Base-by-base conservation (phyloP, 2,888 invertebrate genomes). In the Timema cristinae region DNA sequence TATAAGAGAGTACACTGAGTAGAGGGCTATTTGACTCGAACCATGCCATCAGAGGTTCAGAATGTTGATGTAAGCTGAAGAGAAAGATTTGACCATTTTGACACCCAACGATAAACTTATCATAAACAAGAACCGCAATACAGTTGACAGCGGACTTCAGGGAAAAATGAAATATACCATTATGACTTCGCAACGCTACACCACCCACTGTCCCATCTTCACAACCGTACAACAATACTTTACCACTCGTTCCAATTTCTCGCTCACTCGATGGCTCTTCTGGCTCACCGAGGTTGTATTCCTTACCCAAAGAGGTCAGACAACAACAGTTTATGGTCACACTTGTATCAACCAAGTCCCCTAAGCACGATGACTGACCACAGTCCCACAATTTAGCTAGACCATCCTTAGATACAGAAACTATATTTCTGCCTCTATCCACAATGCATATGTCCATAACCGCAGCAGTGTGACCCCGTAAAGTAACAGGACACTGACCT, bases 391-490 rank as follows among this genome's bases (percentile, higher is more conserved):
- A 81, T 77, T 86, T 87, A 5, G 87, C 88, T 71, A 86, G 84
- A 32, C 91, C 91, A 84, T 92, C 91, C 88, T 86, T 88, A 80
- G 90, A 88, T 61, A 88, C 88, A 70, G 91, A 89, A 68, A 91
- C 82, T 61, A 92, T 82, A 82, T 91, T 91, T 75, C 87, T 84
- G 69, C 91, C 92, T 75, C 85, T 85, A 50, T 90, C 91, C 70
- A 92, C 82, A 73, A 91, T 86, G 69, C 83, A 84, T 51, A 89
- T 79, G 81, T 90, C 91, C 63, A 84, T 83, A 7, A 92, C 81
- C 48, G 89, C 86, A 85, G 86, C 88, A 61, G 81, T 86, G 78
- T 92, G 91, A 0, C 91, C 91, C 70, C 80, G 84, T 47, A 92
- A 79, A 6, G 88, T 89, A 2, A 88, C 88, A 32, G 89, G 89